Conservation (phyloP, 1,140 invertebrate genomes). For the Apis dorsata region DNA sequence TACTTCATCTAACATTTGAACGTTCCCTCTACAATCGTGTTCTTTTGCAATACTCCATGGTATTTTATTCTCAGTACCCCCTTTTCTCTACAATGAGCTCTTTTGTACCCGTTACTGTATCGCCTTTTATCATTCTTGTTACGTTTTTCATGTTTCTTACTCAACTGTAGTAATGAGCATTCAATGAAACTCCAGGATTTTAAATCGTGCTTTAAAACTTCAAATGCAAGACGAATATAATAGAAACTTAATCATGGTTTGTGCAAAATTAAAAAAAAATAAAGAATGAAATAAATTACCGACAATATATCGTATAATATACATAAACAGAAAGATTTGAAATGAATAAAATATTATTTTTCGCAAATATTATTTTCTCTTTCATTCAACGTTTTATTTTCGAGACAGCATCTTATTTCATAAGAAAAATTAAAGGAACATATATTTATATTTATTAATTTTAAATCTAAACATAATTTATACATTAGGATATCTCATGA, state of each 20-base stretch:
- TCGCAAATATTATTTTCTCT: not conserved
- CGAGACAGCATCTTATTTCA: not conserved
- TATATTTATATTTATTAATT: not conserved
- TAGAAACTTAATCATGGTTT: not conserved
- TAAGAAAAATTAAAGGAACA: not conserved
- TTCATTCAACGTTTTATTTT: not conserved
- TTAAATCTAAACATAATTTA: not conserved
- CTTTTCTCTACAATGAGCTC: not conserved
- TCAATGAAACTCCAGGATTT: not conserved
- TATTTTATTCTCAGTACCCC: slow-evolving; percentile 7
- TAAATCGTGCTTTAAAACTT: not conserved
- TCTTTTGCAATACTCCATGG: slow-evolving; percentile 5
- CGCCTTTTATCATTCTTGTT: slow-evolving; percentile 13
- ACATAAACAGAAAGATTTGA: not conserved
- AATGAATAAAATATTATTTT: no score
- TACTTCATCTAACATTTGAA: slow-evolving; percentile 12
- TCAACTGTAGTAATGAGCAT: slow-evolving; percentile 11
- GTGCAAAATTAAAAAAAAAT: not conserved
- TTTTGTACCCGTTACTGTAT: slow-evolving; percentile 27
- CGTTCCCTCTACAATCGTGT: not conserved
- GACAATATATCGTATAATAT: not conserved
- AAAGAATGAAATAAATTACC: not conserved
- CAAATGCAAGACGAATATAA: no score
- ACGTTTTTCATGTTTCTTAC: slow-evolving; percentile 26
- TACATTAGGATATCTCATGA: not conserved